Percentiles rank a stretch among this genome's conserved stretches.
Evolutionary conservation across 53 echinoderm and acorn worm genomes (phyloP).

Genomic region (Holothuria leucospilota): DNA sequence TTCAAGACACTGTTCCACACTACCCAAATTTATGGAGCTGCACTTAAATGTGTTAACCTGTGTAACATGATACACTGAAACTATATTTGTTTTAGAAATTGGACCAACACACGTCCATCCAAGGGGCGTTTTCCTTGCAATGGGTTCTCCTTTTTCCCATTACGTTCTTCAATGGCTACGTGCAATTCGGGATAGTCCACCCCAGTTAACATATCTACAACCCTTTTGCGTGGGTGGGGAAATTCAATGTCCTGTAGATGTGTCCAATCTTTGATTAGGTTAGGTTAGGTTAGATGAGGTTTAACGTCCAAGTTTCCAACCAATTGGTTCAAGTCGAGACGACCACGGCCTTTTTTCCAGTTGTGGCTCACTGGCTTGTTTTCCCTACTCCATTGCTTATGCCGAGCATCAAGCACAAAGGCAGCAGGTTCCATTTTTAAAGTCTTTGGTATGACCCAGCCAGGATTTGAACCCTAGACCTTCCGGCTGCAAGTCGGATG

Average conservation of each 20-base stretch:
- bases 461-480: too few species aligned
- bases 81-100: neutral
- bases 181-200: conserved; percentile 31
- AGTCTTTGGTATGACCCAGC: too few species aligned
- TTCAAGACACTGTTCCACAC: neutral
- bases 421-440: too few species aligned
- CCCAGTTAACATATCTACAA: conserved; percentile 39
- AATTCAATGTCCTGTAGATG: conserved; percentile 50
- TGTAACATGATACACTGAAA: neutral
- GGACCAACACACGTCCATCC: conserved; percentile 53
- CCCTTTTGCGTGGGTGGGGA: neutral
- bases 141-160: conserved; percentile 28
- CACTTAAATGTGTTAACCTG: conserved; percentile 7
- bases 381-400: too few species aligned
- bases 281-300: too few species aligned
- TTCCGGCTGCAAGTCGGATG: too few species aligned
- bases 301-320: too few species aligned
- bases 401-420: too few species aligned
- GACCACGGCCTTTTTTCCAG: too few species aligned
- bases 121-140: conserved; percentile 12
- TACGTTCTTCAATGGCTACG: conserved; percentile 38
- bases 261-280: too few species aligned
- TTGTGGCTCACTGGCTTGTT: too few species aligned
- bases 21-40: neutral
- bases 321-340: too few species aligned